These are phyloP conservation scores for Hypotaenidia philippensis DNA, from an alignment of 2,797 vertebrate genomes.

Conservation along the genomic window DNA sequence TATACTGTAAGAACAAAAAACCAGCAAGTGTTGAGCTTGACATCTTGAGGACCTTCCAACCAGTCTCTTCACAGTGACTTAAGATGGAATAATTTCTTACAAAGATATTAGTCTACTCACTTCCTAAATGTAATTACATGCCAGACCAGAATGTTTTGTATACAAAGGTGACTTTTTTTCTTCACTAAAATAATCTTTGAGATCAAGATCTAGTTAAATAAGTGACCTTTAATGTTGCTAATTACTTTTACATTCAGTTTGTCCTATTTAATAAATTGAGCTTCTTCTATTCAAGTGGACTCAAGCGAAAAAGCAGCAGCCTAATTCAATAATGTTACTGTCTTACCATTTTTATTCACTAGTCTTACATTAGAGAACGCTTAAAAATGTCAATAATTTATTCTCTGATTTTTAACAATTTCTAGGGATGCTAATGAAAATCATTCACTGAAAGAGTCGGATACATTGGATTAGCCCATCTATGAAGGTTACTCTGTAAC, in stretches of 20 bases:
- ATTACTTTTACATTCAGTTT: not conserved
- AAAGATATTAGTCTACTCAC: not conserved
- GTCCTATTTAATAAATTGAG: not conserved
- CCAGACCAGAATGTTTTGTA: not conserved
- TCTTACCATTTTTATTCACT: not conserved
- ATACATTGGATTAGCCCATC: not conserved
- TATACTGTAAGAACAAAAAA: not conserved
- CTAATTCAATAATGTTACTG: not conserved
- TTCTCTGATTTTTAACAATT: not conserved
- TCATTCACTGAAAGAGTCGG: not conserved
- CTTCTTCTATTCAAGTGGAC: not conserved
- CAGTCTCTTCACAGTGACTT: not conserved
- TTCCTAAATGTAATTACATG: not conserved
- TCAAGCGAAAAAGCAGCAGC: not conserved
- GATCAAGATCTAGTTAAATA: not conserved
- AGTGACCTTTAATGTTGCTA: not conserved
- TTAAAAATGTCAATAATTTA: not conserved
- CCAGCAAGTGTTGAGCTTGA: not conserved
- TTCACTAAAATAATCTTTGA: not conserved
- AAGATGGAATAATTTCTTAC: not conserved
- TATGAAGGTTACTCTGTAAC: not conserved
- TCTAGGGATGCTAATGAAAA: not conserved
- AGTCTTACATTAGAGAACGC: not conserved
- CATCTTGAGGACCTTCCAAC: not conserved
- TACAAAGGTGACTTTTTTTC: not conserved